A percentile compares a stretch with the other conserved stretches of the same genome.
Evolutionary conservation across 2,113 vertebrate genomes (phyloP).

Genomic region (Psilopsiagon aymara): DNA sequence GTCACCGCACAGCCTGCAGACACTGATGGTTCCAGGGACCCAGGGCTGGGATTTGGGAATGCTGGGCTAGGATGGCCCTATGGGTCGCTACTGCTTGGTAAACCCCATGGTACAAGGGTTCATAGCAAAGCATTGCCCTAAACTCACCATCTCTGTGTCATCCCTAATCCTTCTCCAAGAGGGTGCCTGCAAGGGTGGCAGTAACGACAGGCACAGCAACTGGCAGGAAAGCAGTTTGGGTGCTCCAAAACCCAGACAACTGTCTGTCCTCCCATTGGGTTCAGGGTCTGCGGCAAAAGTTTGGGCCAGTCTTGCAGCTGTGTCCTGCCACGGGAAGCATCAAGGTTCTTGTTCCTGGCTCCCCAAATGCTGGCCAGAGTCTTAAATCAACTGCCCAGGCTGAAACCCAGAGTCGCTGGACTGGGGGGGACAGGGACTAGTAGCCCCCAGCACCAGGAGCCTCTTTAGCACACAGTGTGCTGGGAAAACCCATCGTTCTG

Average conservation of each 20-base stretch:
- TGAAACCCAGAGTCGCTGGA: accelerated
- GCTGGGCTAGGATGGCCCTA: background rate
- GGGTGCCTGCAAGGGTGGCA: background rate
- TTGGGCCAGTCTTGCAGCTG: accelerated
- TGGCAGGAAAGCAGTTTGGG: background rate
- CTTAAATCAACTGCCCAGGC: background rate
- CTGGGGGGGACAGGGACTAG: accelerated
- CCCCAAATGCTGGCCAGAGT: accelerated
- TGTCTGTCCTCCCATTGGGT: background rate
- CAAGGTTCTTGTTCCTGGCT: accelerated
- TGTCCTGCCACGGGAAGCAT: background rate
- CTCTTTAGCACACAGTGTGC: accelerated
- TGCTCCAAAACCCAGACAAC: accelerated
- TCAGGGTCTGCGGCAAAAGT: background rate
- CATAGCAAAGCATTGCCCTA: background rate
- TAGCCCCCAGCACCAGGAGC: accelerated
- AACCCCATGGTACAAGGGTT: accelerated
- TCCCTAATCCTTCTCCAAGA: background rate
- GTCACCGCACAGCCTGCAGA: background rate
- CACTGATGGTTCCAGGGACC: background rate
- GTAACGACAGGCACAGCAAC: accelerated
- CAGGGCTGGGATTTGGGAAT: background rate
- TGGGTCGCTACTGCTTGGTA: background rate
- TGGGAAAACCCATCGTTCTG: background rate
- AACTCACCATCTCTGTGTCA: background rate